Conservation (phyloP, 2,797 vertebrate species). For the Oophaga sylvatica region DNA sequence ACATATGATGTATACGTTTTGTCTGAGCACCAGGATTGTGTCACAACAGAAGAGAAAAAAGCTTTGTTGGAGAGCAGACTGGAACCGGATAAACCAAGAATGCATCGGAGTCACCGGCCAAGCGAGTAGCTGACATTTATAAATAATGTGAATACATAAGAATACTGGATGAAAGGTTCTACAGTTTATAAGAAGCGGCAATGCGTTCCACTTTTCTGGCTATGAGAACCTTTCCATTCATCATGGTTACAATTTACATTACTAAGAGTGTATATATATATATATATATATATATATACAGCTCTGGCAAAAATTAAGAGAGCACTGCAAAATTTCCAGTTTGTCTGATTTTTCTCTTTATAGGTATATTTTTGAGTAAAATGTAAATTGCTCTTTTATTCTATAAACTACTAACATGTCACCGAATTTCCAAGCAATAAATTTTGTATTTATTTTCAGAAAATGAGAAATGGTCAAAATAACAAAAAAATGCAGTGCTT, state of each 20-base stretch:
- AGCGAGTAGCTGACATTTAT: constrained; percentile 1
- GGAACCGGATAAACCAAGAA: constrained; percentile 38
- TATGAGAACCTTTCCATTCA: not conserved
- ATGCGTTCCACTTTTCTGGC: not conserved
- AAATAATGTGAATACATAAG: constrained; percentile 20
- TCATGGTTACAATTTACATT: not conserved
- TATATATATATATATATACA: too few species aligned
- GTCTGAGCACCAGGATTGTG: constrained; percentile 51
- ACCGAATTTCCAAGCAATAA: too few species aligned
- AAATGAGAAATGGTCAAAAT: too few species aligned
- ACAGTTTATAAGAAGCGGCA: constrained; percentile 5
- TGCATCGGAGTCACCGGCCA: constrained; percentile 11
- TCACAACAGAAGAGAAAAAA: constrained; percentile 21
- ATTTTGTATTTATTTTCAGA: too few species aligned
- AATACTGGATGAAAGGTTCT: not conserved
- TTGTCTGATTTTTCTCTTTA: too few species aligned
- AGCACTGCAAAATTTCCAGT: too few species aligned
- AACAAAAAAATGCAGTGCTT: too few species aligned
- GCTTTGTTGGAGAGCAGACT: constrained; percentile 38
- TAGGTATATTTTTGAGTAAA: too few species aligned
- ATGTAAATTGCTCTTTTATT: too few species aligned
- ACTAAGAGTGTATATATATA: too few species aligned
- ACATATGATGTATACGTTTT: constrained; percentile 47
- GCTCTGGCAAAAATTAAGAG: too few species aligned
- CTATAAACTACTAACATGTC: too few species aligned